Evolutionary conservation across 2,888 invertebrate genomes (phyloP), one percentile per base, ranked within the genome.

Genomic region (Gastracanthus pulcherrimus): DNA sequence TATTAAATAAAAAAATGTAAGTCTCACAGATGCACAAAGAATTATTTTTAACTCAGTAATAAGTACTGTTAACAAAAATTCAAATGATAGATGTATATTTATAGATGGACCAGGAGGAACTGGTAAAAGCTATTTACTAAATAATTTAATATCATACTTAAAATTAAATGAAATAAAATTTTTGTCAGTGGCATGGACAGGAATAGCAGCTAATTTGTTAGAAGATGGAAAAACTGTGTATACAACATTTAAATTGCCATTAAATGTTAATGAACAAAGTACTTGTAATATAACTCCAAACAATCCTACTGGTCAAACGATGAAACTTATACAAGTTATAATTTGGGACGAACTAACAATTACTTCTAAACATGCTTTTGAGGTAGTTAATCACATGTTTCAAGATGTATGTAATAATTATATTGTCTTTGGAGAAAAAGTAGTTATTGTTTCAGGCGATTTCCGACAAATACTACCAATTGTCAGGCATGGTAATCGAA

Each of bases 191-290:
- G 60, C 77, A 34, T 77, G 62, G 60, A 70, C 70, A 5, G 77
- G 77, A 45, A 77, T 77, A 3, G 77, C 77, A n/a, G 76, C 76
- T 11, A 77, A 34, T 60, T 38, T 77, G 7, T 69, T 69, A 38
- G 3, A 36, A 38, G 38, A 48, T 58, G 70, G 77, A 29, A 41
- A 62, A 31, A 70, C 77, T 26, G 41, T 62, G 5, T 62, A 76
- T 66, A 55, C 70, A 7, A 62, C 51, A 31, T 81, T 78, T 34
- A 78, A 78, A 60, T 51, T 76, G n/a, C n/a, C n/a, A n/a, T n/a
- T n/a, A n/a, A n/a, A n/a, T n/a, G n/a, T n/a, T n/a, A n/a, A n/a
- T n/a, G n/a, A n/a, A n/a, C n/a, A n/a, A n/a, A n/a, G n/a, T n/a
- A n/a, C n/a, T n/a, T n/a, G n/a, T n/a, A n/a, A n/a, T n/a, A n/a